A percentile compares a stretch with the other conserved stretches of the same genome.
Conservation (phyloP, 2,797 vertebrate genomes). For the Phyllotis vaccarum region DNA sequence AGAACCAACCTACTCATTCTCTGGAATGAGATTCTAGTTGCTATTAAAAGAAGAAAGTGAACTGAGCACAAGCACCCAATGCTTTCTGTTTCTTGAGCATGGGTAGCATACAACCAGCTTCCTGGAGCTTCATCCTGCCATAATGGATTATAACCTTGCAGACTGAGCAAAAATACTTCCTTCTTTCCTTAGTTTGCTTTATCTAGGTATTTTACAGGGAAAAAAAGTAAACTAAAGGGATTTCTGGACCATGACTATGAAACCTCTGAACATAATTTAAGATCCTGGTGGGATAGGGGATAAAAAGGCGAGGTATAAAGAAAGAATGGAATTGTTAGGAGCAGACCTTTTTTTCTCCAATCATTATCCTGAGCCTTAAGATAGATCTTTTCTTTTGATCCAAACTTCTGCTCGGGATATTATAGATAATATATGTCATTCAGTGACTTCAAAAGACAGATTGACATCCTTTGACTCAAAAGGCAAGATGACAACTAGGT, state of each 20-base stretch:
- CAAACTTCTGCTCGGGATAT: neutral
- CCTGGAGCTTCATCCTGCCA: neutral
- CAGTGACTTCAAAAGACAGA: constrained; percentile 31
- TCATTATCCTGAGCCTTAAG: neutral
- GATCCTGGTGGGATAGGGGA: neutral
- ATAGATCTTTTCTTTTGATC: constrained; percentile 43
- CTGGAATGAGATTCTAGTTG: neutral
- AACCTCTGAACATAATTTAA: neutral
- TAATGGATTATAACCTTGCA: neutral
- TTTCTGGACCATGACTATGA: neutral
- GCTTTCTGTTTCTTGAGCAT: neutral
- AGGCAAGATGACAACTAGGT: neutral
- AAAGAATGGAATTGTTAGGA: neutral
- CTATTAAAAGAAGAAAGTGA: neutral
- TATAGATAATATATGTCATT: neutral
- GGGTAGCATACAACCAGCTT: neutral
- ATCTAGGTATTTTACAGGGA: neutral
- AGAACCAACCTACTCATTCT: too few relatives aligned
- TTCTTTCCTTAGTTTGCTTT: neutral
- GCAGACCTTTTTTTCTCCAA: neutral
- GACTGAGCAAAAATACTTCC: neutral
- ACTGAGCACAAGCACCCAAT: too few relatives aligned
- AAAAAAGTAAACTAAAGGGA: neutral
- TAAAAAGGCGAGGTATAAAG: neutral
- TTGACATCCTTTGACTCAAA: constrained; percentile 9